Base-by-base conservation (phyloP, 2,113 vertebrate genomes). In the Melanostigma gelatinosum region DNA sequence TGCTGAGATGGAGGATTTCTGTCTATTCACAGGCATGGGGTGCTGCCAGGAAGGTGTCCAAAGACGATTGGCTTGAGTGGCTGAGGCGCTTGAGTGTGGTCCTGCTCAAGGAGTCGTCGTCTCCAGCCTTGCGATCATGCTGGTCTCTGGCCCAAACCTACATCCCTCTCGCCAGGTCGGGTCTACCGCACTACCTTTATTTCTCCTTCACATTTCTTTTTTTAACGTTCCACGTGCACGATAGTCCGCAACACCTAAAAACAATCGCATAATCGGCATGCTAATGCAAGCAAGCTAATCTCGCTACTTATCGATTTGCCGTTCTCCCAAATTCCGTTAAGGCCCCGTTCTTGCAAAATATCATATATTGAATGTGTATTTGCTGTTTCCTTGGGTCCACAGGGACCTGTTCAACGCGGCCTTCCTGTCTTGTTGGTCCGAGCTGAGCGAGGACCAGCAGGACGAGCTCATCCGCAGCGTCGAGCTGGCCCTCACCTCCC, bases 21-120 rank as follows among this genome's bases (percentile, higher is more conserved):
- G 46, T 89, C 86, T 88, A 44, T 13, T 68, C 70, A 5, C 92
- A 99, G 98, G 98, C 98, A 40, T 99, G 98, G 98, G 98, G 98
- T 76, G 98, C 98, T 0, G 97, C 98, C 77, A 95, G 98, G 54
- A 97, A 99, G 91, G 98, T 99, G 85, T 99, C 98, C 89, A 99
- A 99, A 90, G 98, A 99, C 27, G 98, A 99, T 87, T 99, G 98
- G 98, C 92, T 99, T 88, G 98, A 99, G 64, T 99, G 98, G 98
- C 93, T 99, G 75, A 93, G 98, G 55, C 90, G 98, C 4, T 92
- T 99, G 86, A 99, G 98, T 75, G 94, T 99, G 69, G 98, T 99
- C 84, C 92, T 99, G 85, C 95, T 99, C 70, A 99, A 99, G 87
- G 98, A 99, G 88, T 99, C 98, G 0, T 99, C 98, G 0, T 99